Percentiles rank a stretch among this genome's conserved stretches.
These are phyloP conservation scores for Sebastes trivittatus DNA, from an alignment of 2,797 vertebrate genomes.

Conservation along the genomic window DNA sequence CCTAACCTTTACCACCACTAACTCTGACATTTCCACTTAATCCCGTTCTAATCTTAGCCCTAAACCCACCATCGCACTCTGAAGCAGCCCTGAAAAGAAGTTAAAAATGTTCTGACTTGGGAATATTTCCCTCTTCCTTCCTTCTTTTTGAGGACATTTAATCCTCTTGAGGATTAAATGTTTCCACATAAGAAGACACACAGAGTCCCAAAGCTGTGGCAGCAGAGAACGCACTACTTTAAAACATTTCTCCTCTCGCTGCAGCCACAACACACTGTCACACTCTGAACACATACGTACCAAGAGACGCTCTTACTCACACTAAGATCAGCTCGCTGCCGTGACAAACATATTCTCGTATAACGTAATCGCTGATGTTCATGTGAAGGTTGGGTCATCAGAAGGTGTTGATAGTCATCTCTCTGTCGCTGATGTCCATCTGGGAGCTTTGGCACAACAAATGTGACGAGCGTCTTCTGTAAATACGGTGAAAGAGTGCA, in stretches of 20 bases:
- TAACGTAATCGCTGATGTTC: neutral
- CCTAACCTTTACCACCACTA: conserved; percentile 40
- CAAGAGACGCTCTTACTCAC: neutral
- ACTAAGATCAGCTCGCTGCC: conserved; percentile 7
- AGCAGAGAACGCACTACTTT: conserved; percentile 23
- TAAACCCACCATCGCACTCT: conserved; percentile 26
- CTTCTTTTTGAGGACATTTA: conserved; percentile 56
- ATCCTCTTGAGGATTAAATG: conserved; percentile 61
- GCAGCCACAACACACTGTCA: neutral
- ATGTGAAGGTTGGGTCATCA: conserved; percentile 1
- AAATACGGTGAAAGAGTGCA: neutral
- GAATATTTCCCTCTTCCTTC: conserved; percentile 36
- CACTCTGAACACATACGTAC: neutral
- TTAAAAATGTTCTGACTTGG: conserved; percentile 20
- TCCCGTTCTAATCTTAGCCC: conserved; percentile 54
- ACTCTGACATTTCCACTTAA: conserved; percentile 64
- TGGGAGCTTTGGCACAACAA: conserved; percentile 1
- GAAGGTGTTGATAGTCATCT: conserved; percentile 20
- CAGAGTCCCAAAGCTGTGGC: conserved; percentile 21
- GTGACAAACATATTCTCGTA: conserved; percentile 39
- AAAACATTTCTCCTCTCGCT: conserved; percentile 6
- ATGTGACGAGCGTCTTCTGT: neutral
- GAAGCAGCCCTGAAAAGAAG: conserved; percentile 27
- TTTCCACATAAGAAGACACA: conserved; percentile 49
- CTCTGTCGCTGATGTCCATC: conserved; percentile 29